A percentile compares a stretch with the other conserved stretches of the same genome.
Evolutionary conservation across 2,888 invertebrate genomes (phyloP).

Genomic region (Oasisia sp.): DNA sequence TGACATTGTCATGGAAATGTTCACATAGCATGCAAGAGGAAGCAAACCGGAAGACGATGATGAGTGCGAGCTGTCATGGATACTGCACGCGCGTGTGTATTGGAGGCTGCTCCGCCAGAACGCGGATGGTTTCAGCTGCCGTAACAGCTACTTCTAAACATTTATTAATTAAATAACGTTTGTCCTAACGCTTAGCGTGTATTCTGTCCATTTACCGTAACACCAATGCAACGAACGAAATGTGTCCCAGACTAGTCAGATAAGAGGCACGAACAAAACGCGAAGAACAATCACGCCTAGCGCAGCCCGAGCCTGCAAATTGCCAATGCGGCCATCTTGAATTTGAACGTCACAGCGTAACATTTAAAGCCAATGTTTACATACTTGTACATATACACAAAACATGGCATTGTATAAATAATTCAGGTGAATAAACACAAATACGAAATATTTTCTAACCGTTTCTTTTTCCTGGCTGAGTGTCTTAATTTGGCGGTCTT

Average conservation of each 20-base stretch:
- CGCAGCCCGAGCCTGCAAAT: background rate
- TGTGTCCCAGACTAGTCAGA: background rate
- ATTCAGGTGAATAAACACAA: background rate
- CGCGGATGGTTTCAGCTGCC: background rate
- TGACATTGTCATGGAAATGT: background rate
- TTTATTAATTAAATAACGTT: background rate
- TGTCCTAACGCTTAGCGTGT: background rate
- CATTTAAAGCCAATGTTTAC: constrained; percentile 17
- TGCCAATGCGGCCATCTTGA: background rate
- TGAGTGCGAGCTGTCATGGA: constrained; percentile 3
- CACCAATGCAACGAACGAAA: background rate
- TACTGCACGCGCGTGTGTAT: background rate
- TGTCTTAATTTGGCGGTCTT: constrained; percentile 80
- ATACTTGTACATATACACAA: background rate
- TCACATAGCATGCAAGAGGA: background rate
- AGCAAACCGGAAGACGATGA: background rate
- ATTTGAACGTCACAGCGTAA: constrained; percentile 20
- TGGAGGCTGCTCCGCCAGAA: background rate
- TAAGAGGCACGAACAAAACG: background rate
- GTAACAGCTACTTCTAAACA: background rate
- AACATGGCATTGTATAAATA: background rate
- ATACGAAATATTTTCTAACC: constrained; percentile 67
- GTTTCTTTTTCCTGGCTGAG: constrained; percentile 82
- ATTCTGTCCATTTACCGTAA: background rate
- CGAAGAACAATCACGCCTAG: background rate